Conservation (phyloP, 2,113 vertebrate species). For the Dicaeum eximium region DNA sequence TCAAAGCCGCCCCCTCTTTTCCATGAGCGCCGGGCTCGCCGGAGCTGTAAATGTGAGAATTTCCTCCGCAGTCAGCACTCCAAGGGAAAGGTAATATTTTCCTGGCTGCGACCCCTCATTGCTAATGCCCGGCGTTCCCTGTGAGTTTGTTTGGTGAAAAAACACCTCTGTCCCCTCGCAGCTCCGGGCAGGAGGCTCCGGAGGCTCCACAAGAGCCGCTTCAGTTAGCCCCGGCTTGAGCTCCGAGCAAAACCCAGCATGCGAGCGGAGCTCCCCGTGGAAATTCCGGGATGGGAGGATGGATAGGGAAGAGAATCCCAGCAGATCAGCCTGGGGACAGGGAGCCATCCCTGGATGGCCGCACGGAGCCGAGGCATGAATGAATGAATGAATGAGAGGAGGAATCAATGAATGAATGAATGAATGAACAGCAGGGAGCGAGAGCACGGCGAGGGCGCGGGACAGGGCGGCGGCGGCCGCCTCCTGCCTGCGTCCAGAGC, state of each 20-base stretch:
- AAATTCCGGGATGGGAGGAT: neutral
- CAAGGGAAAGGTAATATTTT: constrained; percentile 82
- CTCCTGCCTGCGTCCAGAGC: neutral
- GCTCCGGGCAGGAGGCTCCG: constrained; percentile 31
- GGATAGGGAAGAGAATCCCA: neutral
- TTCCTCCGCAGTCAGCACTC: constrained; percentile 81
- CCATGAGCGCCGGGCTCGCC: constrained; percentile 49
- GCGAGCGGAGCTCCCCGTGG: fast-evolving
- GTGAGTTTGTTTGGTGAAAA: constrained; percentile 78
- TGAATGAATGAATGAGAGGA: neutral
- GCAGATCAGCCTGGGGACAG: neutral
- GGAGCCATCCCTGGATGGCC: neutral
- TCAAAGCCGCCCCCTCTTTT: constrained; percentile 36
- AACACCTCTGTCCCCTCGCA: constrained; percentile 76
- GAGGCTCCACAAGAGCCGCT: constrained; percentile 59
- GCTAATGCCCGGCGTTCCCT: constrained; percentile 69
- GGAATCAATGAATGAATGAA: constrained; percentile 13
- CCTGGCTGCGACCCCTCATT: constrained; percentile 76
- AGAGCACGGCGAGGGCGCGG: neutral
- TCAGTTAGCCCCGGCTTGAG: constrained; percentile 38
- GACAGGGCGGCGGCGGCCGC: neutral
- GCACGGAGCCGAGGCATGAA: neutral
- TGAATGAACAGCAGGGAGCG: neutral
- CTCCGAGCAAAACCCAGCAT: neutral
- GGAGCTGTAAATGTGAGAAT: constrained; percentile 80